phyloP scores from a whole-genome alignment of 2,113 vertebrate species.

The Otis tarda region DNA sequence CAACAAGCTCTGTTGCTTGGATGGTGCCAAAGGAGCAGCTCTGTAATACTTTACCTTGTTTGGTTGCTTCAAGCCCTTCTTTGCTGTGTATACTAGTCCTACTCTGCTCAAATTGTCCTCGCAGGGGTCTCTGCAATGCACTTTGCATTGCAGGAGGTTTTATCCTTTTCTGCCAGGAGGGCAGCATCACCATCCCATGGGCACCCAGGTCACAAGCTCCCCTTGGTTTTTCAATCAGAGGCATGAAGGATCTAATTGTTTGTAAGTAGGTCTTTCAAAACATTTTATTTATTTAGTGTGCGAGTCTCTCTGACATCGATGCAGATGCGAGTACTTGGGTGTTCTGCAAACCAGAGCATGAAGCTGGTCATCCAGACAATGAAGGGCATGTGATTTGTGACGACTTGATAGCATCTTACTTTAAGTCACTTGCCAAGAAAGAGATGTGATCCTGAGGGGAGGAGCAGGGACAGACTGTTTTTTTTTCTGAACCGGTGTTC shows the following conservation, averaged over 20 bases:
- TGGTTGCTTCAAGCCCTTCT: not conserved
- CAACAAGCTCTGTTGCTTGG: not conserved
- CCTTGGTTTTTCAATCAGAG: not conserved
- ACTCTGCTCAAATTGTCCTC: not conserved
- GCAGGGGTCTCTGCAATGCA: rapidly evolving
- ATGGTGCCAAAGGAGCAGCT: not conserved
- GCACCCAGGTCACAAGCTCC: not conserved
- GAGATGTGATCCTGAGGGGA: slow-evolving; percentile 1
- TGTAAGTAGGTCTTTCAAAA: not conserved
- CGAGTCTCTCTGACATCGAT: not conserved
- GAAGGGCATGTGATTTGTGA: not conserved
- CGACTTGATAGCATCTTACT: not conserved
- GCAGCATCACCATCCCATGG: not conserved
- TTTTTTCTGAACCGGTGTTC: not conserved
- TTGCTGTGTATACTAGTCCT: not conserved
- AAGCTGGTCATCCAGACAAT: not conserved
- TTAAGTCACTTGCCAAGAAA: not conserved
- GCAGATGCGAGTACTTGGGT: not conserved
- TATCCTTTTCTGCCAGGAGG: not conserved
- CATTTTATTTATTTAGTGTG: not conserved
- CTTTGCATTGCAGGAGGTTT: not conserved
- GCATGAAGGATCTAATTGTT: not conserved
- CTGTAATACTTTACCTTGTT: not conserved
- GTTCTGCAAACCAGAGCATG: not conserved
- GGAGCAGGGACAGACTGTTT: not conserved